Percentiles rank a stretch among this genome's conserved stretches.
Conservation (phyloP, 2,797 vertebrate species). For the Myiothlypis coronata region DNA sequence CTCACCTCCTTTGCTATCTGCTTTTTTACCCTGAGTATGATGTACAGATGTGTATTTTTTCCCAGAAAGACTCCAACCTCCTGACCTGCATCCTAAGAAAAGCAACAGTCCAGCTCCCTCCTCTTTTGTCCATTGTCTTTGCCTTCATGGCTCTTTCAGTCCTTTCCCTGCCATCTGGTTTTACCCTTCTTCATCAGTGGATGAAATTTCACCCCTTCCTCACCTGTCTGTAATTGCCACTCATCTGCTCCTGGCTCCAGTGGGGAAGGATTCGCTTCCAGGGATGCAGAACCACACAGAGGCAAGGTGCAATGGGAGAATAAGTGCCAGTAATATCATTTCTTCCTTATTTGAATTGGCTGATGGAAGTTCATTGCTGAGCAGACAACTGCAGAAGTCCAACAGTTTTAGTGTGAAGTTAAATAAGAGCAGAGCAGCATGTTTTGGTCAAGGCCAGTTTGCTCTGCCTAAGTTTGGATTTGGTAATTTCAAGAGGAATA, state of each 20-base stretch:
- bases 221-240: not conserved
- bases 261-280: not conserved
- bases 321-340: not conserved
- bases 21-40: not conserved
- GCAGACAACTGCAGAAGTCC: not conserved
- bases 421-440: not conserved
- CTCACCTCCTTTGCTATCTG: not conserved
- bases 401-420: not conserved
- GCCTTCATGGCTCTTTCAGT: not conserved
- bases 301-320: not conserved
- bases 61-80: not conserved
- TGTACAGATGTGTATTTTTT: not conserved
- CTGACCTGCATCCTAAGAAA: not conserved
- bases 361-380: not conserved
- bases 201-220: not conserved
- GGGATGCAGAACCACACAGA: accelerated
- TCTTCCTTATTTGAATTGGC: not conserved
- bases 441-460: not conserved
- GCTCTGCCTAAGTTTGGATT: not conserved
- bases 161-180: not conserved
- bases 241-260: not conserved
- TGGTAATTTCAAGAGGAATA: not conserved
- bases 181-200: not conserved
- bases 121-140: not conserved
- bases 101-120: not conserved